Evolutionary conservation across 2,888 invertebrate species (phyloP).

Genomic region (Drosophila histrio): DNA sequence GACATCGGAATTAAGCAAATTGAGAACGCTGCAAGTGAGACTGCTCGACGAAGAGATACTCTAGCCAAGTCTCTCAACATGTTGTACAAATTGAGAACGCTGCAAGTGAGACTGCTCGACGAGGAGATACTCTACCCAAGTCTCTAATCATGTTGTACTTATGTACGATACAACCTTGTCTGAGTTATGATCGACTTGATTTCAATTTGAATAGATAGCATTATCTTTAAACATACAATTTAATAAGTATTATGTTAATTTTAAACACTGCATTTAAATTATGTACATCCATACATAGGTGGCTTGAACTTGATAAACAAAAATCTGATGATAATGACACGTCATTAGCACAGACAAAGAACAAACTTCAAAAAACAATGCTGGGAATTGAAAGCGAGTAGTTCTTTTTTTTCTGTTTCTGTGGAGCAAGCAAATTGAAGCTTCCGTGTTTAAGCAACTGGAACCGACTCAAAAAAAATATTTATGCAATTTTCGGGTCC

Average conservation of each 20-base stretch:
- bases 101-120: not conserved
- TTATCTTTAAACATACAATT: conserved; percentile 12
- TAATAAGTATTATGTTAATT: conserved; percentile 33
- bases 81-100: not conserved
- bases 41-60: not conserved
- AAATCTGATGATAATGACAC: conserved; percentile 81
- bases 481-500: conserved; percentile 36
- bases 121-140: not conserved
- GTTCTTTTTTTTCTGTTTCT: conserved; percentile 5
- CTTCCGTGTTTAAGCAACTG: conserved; percentile 79
- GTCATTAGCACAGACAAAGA: conserved; percentile 67
- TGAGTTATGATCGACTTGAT: not conserved
- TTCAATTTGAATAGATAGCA: not conserved
- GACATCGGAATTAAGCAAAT: conserved; percentile 21
- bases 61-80: not conserved
- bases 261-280: conserved; percentile 7
- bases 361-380: conserved; percentile 63
- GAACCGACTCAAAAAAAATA: conserved; percentile 62
- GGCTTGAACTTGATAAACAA: conserved; percentile 67
- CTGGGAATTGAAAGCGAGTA: conserved; percentile 49
- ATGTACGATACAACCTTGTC: not conserved
- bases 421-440: conserved; percentile 41
- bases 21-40: not conserved
- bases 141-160: not conserved
- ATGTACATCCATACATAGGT: conserved; percentile 23